These are phyloP conservation scores for Syngnathus rostellatus DNA, from an alignment of 2,797 vertebrate genomes.

Conservation along the genomic window DNA sequence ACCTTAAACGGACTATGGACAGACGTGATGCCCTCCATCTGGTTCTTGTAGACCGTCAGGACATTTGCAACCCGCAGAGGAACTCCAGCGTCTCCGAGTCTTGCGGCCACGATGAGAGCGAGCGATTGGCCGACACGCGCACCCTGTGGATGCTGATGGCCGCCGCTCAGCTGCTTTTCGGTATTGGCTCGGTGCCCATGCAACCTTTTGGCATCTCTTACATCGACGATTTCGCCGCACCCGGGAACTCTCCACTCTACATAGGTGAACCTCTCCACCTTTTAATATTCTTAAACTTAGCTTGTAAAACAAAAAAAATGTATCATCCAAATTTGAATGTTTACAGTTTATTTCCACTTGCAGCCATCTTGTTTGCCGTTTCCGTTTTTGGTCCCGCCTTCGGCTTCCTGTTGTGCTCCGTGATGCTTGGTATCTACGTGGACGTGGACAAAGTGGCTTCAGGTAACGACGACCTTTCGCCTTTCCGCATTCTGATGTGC, in stretches of 20 bases:
- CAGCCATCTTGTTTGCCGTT: conserved; percentile 90
- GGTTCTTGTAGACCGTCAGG: conserved; percentile 35
- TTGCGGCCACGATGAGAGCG: conserved; percentile 58
- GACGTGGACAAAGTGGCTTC: conserved; percentile 72
- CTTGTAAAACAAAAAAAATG: too few relatives aligned
- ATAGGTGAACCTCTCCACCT: conserved; percentile 68
- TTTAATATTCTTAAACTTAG: too few relatives aligned
- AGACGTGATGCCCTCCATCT: not conserved
- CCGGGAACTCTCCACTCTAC: conserved; percentile 84
- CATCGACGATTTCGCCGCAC: conserved; percentile 84
- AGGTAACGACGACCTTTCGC: conserved; percentile 55
- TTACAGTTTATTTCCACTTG: conserved; percentile 11
- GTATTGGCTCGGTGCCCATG: conserved; percentile 88
- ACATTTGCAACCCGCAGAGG: conserved; percentile 69
- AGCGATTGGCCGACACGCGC: conserved; percentile 55
- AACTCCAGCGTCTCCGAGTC: conserved; percentile 48
- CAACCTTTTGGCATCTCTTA: conserved; percentile 98
- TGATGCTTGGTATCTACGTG: conserved; percentile 83
- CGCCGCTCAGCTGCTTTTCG: conserved; percentile 83
- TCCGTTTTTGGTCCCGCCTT: conserved; percentile 90
- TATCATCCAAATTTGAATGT: too few relatives aligned
- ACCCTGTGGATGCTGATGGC: conserved; percentile 86
- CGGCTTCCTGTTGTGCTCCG: conserved; percentile 83
- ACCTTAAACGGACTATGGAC: too few relatives aligned
- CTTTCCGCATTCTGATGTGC: not conserved